These are phyloP conservation scores for Araneus ventricosus DNA, from an alignment of 1,140 invertebrate genomes.

Conservation along the genomic window DNA sequence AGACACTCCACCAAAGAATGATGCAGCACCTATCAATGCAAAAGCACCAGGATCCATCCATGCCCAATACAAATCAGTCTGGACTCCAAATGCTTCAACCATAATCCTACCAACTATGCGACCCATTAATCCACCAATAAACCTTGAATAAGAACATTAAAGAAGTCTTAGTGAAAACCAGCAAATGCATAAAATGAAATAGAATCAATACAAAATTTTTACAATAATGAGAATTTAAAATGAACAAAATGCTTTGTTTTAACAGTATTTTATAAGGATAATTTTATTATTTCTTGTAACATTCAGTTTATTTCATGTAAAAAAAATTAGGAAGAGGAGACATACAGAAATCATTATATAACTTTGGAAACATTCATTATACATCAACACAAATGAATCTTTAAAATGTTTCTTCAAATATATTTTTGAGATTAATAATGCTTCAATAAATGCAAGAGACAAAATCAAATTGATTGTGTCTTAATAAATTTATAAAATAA, in stretches of 20 bases:
- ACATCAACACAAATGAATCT: too few relatives aligned
- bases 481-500: background rate
- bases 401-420: too few relatives aligned
- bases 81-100: conserved; percentile 79
- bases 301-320: too few relatives aligned
- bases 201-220: background rate
- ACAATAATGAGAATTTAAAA: background rate
- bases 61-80: conserved; percentile 79
- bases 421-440: too few relatives aligned
- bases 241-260: background rate
- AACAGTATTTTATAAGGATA: too few relatives aligned
- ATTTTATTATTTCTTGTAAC: too few relatives aligned
- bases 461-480: background rate
- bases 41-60: conserved; percentile 90
- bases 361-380: background rate
- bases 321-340: background rate
- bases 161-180: too few relatives aligned
- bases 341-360: background rate
- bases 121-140: conserved; percentile 80
- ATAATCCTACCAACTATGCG: conserved; percentile 80
- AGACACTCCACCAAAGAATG: conserved; percentile 97
- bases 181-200: background rate
- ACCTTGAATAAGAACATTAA: conserved; percentile 43
- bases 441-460: too few relatives aligned
- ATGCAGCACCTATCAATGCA: conserved; percentile 99